A percentile compares a stretch with the other conserved stretches of the same genome.
Evolutionary conservation across 2,113 vertebrate genomes (phyloP).

Genomic region (Turnix velox): DNA sequence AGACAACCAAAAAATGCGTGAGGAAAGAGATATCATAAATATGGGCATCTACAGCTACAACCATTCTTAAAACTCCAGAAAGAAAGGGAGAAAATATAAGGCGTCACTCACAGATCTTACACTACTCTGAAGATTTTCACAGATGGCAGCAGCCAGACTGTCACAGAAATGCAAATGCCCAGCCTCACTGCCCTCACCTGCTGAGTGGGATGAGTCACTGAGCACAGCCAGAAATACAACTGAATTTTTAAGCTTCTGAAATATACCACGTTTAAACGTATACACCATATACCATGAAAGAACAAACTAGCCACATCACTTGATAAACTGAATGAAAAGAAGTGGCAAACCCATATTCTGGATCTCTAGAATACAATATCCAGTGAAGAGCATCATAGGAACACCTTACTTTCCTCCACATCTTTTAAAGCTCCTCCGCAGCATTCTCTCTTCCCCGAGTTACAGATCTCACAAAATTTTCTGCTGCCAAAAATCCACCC

Average conservation of each 20-base stretch:
- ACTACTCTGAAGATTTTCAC: background rate
- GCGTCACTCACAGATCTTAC: background rate
- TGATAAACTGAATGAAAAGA: background rate
- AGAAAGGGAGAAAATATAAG: background rate
- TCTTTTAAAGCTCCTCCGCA: background rate
- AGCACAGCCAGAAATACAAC: background rate
- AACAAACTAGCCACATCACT: background rate
- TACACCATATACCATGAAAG: accelerated
- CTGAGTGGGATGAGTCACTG: background rate
- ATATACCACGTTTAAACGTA: background rate
- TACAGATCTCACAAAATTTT: accelerated
- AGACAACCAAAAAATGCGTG: background rate
- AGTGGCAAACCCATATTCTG: background rate
- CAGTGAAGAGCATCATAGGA: background rate
- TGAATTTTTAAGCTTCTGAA: background rate
- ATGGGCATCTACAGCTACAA: background rate
- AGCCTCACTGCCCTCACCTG: background rate
- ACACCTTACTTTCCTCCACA: background rate
- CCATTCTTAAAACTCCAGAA: background rate
- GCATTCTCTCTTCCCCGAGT: background rate
- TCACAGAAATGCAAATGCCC: background rate
- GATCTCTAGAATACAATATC: background rate
- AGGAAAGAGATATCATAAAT: background rate
- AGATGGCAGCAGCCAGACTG: background rate
- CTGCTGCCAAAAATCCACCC: background rate